These are phyloP conservation scores for Drosophila anomalata DNA, from an alignment of 2,888 invertebrate genomes.

Conservation along the genomic window DNA sequence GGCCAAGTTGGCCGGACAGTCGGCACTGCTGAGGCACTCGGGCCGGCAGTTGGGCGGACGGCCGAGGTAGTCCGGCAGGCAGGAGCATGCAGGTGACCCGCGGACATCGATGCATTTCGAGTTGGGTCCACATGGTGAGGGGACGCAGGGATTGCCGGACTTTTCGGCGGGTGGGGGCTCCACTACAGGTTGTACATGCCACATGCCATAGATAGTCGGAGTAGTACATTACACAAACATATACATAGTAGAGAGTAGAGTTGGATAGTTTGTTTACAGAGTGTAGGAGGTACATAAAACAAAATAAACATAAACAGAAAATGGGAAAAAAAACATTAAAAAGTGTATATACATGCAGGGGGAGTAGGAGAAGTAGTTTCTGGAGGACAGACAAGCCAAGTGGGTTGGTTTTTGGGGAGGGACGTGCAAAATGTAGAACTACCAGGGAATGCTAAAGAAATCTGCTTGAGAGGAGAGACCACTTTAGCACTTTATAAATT, in stretches of 20 bases:
- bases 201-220: slow-evolving; percentile 60
- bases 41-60: slow-evolving; percentile 93
- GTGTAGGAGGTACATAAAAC: slow-evolving; percentile 59
- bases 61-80: slow-evolving; percentile 91
- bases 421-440: background rate
- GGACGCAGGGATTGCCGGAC: slow-evolving; percentile 90
- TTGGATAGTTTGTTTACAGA: slow-evolving; percentile 52
- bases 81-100: slow-evolving; percentile 92
- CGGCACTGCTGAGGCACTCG: slow-evolving; percentile 90
- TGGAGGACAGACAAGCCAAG: slow-evolving; percentile 42
- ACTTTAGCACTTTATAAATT: no score
- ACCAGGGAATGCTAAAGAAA: background rate
- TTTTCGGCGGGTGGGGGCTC: slow-evolving; percentile 84
- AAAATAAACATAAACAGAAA: slow-evolving; percentile 61
- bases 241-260: slow-evolving; percentile 71
- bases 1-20: slow-evolving; percentile 90
- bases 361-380: slow-evolving; percentile 4
- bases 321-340: slow-evolving; percentile 61
- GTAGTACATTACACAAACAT: slow-evolving; percentile 63
- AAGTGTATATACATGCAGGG: slow-evolving; percentile 74
- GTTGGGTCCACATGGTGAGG: slow-evolving; percentile 93
- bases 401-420: slow-evolving; percentile 33
- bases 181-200: slow-evolving; percentile 71
- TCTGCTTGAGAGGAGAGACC: no score
- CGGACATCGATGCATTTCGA: slow-evolving; percentile 91